Conservation (phyloP, 2,113 vertebrate genomes). For the Passer montanus region DNA sequence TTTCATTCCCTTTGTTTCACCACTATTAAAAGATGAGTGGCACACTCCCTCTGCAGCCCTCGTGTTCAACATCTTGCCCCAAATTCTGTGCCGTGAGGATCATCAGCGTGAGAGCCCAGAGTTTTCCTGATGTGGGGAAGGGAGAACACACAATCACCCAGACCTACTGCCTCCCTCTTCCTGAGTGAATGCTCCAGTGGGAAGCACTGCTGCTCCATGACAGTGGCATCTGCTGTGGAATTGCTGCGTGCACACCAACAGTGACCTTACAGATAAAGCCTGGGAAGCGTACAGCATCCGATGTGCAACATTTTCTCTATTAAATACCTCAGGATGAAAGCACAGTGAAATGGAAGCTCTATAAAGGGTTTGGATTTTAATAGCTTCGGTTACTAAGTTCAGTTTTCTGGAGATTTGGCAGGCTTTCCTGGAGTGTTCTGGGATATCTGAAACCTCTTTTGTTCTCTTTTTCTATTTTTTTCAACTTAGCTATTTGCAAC, state of each 20-base stretch:
- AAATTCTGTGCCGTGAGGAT: neutral
- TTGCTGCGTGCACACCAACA: neutral
- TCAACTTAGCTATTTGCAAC: neutral
- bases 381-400: slow-evolving; percentile 28
- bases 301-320: neutral
- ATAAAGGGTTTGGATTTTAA: slow-evolving; percentile 54
- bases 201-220: neutral
- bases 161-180: accelerated
- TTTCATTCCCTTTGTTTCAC: neutral
- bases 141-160: accelerated
- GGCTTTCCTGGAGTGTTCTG: slow-evolving; percentile 22
- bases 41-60: neutral
- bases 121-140: neutral
- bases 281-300: neutral
- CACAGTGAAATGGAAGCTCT: slow-evolving; percentile 38
- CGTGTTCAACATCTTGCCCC: neutral
- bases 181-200: accelerated
- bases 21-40: accelerated
- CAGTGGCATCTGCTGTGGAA: neutral
- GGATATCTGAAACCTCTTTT: slow-evolving; percentile 45
- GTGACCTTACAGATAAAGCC: neutral
- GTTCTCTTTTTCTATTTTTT: neutral
- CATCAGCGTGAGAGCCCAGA: neutral
- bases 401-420: slow-evolving; percentile 32
- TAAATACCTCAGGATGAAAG: neutral